Base-by-base conservation (phyloP, 2,797 vertebrate genomes). In the Arrhamphus sclerolepis region DNA sequence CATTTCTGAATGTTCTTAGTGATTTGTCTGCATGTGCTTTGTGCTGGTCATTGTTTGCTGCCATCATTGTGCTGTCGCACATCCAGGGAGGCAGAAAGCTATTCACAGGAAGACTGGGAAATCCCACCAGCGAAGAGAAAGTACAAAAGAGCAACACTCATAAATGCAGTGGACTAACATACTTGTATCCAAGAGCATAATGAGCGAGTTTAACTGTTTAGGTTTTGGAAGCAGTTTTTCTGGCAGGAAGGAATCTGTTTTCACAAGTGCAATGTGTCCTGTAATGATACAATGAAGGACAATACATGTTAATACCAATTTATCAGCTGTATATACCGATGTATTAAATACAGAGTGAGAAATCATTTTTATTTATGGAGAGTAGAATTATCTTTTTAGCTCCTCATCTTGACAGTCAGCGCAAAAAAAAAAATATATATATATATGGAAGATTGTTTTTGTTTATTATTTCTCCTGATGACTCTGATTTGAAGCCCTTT, bases 181-280 rank as follows among this genome's bases (percentile, higher is more conserved):
- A 77, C 77, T 80, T 73, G 78, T 81, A 85, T 88, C 75, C 80
- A 72, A 78, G 62, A 87, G 82, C 77, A 88, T 86, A 88, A 90
- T 91, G 84, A 91, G 83, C 82, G 77, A 51, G 71, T 82, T 75
- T 82, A 64, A 84, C 89, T 92, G 85, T 92, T 85, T 77, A 55
- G 72, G 64, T 46, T 44, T 69, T 64, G 69, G 72, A 78, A 77
- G 48, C 53, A 72, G 70, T 57, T 61, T 62, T 66, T 65, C 44
- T 72, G 70, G 82, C 47, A 73, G 72, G 28, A 56, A 60, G 66
- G 46, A 59, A 62, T 72, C 66, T 52, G 46, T 67, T 58, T 75
- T 64, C 80, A 83, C 63, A 79, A 71, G 67, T 66, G n/a, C 50
- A 68, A 46, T 77, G 63, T 55, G 74, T 76, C 58, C 65, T 34